Evolutionary conservation across 2,113 vertebrate species (phyloP), one percentile per base, ranked within the genome.

Genomic region (Platysternon megacephalum): DNA sequence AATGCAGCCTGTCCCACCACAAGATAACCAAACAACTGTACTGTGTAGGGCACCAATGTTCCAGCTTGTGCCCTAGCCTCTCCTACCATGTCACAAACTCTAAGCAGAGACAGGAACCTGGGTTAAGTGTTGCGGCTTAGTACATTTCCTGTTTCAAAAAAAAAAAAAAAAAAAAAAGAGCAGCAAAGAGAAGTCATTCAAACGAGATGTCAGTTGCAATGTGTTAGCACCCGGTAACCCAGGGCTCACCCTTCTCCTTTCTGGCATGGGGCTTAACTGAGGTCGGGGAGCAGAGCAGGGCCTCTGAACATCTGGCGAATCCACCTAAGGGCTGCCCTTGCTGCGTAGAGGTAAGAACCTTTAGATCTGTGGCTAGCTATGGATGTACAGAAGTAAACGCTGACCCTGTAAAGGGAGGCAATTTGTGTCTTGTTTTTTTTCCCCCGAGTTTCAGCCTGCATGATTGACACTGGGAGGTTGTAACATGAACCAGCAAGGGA

Each of bases 31-130:
- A 1, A 46, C 1, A 0, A 28, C 53, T 3, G 0, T 26, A 0
- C 0, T 0, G 5, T 61, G 81, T 74, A 0, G 0, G 79, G 83
- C 11, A n/a, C 76, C 49, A 56, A n/a, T 10, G n/a, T 21, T 24
- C 35, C 24, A 24, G 35, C 22, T 29, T 82, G n/a, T 52, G 35
- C 53, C 39, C n/a, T 28, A 29, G 80, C 53, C 13, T 29, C n/a
- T 29, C 52, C n/a, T 82, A 39, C 52, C 39, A 82, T 44, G 53
- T 42, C 53, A 82, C 39, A 56, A 56, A 82, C 21, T 44, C n/a
- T 52, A 14, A 88, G 93, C 93, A 1, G 88, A 5, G 93, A 92
- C 97, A 97, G 97, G 97, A 97, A 97, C 96, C 42, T 1, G 94
- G 44, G 88, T 92, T 88, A 83, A 2, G 84, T n/a, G 93, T 94